Evolutionary conservation across 1,140 invertebrate species (phyloP), one percentile per base, ranked within the genome.

Genomic region (Chlorops oryzae): DNA sequence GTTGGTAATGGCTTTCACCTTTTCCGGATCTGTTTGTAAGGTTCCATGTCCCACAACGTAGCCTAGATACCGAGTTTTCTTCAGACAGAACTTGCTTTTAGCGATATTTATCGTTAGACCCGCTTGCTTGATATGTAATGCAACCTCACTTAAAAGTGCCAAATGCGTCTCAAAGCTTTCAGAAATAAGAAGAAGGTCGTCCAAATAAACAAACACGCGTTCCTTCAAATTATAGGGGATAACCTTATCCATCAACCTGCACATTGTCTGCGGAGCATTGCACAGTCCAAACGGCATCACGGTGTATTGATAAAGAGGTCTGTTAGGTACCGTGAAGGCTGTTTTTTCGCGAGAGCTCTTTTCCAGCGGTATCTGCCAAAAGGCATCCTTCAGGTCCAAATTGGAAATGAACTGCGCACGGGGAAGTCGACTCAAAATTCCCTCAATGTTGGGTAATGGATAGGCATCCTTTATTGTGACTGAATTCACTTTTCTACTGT

Each of bases 11-110:
- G 51, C 35, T 28, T 53, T 57, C 15, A 52, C 57, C 65, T 51
- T 59, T 28, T 4, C 57, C 4, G 70, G 65, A 44, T 74, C 63
- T 1, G 64, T 61, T 15, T 54, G 38, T 0, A 77, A 47, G 5
- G 70, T 68, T 17, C 66, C 47, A 0, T 39, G 13, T 37, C 61
- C 50, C 23, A 75, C 55, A n/a, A 62, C 20, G 44, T 61, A 62
- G 5, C 72, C 72, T 17, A 75, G 55, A 55, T 73, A 74, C 49
- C 59, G 61, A 9, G n/a, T n/a, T 32, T 32, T n/a, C n/a, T n/a
- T n/a, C n/a, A n/a, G n/a, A n/a, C 28, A 32, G n/a, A 32, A 32
- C n/a, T 32, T 32, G n/a, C 28, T 32, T 32, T 32, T 32, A 32
- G 28, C 28, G 9, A 32, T 32, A n/a, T 32, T 32, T 32, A 32